phyloP scores from a whole-genome alignment of 2,888 invertebrate genomes.

The Phortica okadai region DNA sequence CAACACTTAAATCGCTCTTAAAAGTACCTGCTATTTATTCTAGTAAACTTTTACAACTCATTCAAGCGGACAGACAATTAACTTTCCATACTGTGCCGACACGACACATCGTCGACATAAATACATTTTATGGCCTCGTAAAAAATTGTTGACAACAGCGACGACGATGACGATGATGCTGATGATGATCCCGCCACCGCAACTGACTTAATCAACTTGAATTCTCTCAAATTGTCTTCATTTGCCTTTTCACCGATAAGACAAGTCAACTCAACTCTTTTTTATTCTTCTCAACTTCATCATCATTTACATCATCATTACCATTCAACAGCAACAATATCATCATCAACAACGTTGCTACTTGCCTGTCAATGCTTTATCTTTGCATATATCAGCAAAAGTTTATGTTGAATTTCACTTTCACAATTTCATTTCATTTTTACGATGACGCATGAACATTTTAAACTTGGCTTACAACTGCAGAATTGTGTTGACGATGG shows the following conservation, averaged over 20 bases:
- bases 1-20: neutral
- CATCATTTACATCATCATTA: neutral
- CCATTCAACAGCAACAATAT: neutral
- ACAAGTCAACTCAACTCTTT: neutral
- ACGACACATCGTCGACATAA: conserved; percentile 15
- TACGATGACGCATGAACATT: neutral
- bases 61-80: conserved; percentile 7
- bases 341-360: conserved; percentile 1
- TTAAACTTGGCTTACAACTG: neutral
- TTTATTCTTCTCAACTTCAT: neutral
- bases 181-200: neutral
- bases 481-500: neutral
- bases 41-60: conserved; percentile 15
- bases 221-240: no score
- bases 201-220: conserved; percentile 9
- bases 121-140: conserved; percentile 26
- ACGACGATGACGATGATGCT: neutral
- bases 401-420: conserved; percentile 13
- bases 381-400: neutral
- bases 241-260: no score
- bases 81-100: conserved; percentile 11
- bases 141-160: neutral
- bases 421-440: neutral
- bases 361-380: neutral
- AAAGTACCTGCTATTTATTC: neutral